Conservation (phyloP, 2,113 vertebrate species). For the Sinocyclocheilus anshuiensis region DNA sequence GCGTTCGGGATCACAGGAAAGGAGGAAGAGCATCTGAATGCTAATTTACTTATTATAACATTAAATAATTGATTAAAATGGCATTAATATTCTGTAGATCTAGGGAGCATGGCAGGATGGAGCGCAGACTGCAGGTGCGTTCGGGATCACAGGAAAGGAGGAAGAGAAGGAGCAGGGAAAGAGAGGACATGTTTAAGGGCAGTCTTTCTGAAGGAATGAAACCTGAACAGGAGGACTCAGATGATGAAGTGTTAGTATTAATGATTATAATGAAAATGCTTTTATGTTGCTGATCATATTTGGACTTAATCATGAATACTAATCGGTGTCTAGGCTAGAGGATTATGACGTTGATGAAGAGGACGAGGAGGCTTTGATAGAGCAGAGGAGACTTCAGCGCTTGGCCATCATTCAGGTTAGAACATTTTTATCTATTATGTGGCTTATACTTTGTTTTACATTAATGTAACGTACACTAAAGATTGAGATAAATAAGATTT, state of each 20-base stretch:
- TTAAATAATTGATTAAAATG: too few relatives aligned
- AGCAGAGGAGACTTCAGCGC: constrained; percentile 89
- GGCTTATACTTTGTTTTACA: neutral
- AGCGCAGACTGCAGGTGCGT: constrained; percentile 84
- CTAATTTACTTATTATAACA: neutral
- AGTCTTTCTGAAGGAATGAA: constrained; percentile 99
- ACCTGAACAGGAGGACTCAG: constrained; percentile 91
- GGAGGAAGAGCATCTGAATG: constrained; percentile 71
- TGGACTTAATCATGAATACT: neutral
- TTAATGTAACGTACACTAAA: neutral
- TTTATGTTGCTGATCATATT: neutral
- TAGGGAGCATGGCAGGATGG: constrained; percentile 81
- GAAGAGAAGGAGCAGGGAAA: constrained; percentile 85
- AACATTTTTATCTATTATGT: neutral
- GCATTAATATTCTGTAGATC: constrained; percentile 59
- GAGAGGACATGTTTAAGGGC: constrained; percentile 96
- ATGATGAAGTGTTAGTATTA: constrained; percentile 88
- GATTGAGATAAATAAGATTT: neutral
- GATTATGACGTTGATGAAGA: constrained; percentile 95
- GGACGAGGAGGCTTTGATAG: constrained; percentile 94
- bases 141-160: constrained; percentile 84
- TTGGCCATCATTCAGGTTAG: constrained; percentile 92
- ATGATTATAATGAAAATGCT: constrained; percentile 34
- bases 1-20: constrained; percentile 84
- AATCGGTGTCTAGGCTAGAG: constrained; percentile 79